Evolutionary conservation across 1,140 invertebrate species (phyloP).

Genomic region (Drosophila bifasciata): DNA sequence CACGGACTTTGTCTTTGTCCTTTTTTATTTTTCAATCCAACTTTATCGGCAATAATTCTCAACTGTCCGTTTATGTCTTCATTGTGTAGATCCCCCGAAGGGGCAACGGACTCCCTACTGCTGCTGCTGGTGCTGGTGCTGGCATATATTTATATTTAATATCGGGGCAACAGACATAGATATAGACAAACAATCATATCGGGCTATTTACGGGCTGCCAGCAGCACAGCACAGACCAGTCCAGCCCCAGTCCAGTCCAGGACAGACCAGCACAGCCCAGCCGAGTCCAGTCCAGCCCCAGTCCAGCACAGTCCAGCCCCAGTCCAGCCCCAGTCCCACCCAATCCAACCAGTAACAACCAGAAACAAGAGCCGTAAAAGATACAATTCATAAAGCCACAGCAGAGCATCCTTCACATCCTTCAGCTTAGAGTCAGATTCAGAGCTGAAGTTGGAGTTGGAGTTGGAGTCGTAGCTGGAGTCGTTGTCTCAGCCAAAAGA

Average conservation of each 20-base stretch:
- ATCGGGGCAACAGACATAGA: conserved; percentile 24
- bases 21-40: conserved; percentile 33
- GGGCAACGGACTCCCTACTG: too few relatives aligned
- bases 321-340: too few relatives aligned
- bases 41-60: conserved; percentile 69
- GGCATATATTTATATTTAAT: conserved; percentile 49
- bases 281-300: too few relatives aligned
- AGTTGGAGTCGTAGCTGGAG: conserved; percentile 1
- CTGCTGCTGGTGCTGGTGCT: background rate
- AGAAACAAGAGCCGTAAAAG: conserved; percentile 53
- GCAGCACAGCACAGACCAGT: too few relatives aligned
- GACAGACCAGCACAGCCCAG: too few relatives aligned
- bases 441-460: background rate
- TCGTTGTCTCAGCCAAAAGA: too few relatives aligned
- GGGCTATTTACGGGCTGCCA: conserved; percentile 45
- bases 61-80: conserved; percentile 75
- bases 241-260: too few relatives aligned
- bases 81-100: background rate
- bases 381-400: conserved; percentile 76
- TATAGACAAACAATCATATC: conserved; percentile 73
- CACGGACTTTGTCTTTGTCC: conserved; percentile 6
- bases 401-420: background rate
- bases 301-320: too few relatives aligned
- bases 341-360: too few relatives aligned
- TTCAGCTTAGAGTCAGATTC: conserved; percentile 38